Percentiles rank a stretch among this genome's conserved stretches.
These are phyloP conservation scores for Trichonephila clavata DNA, from an alignment of 1,140 invertebrate genomes.

Conservation along the genomic window DNA sequence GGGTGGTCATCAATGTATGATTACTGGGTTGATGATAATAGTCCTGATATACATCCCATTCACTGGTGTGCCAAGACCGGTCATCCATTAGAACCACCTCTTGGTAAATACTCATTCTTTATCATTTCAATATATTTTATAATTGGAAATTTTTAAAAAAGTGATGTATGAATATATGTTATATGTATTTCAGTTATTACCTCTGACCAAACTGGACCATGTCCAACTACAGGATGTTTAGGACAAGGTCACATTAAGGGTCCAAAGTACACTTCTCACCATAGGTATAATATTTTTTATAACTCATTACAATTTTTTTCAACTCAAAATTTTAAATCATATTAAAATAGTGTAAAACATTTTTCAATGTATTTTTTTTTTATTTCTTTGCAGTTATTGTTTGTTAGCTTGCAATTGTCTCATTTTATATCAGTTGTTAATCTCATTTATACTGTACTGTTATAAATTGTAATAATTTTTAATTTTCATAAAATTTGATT, in stretches of 20 bases:
- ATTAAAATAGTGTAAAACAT: no score
- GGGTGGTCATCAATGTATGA: slow-evolving; percentile 93
- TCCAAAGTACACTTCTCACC: slow-evolving; percentile 89
- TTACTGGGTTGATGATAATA: slow-evolving; percentile 95
- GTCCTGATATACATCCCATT: slow-evolving; percentile 93
- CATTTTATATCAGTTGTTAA: no score
- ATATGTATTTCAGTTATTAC: slow-evolving; percentile 35
- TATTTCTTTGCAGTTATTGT: no score
- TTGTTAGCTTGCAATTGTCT: no score
- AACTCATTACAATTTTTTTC: no score
- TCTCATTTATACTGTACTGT: no score
- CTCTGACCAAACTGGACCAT: slow-evolving; percentile 78
- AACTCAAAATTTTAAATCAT: no score
- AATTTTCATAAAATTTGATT: no score
- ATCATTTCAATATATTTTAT: not conserved
- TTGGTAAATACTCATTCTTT: slow-evolving; percentile 7
- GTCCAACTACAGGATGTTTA: slow-evolving; percentile 88
- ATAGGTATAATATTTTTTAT: slow-evolving; percentile 79
- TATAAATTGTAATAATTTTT: no score
- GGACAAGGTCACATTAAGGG: slow-evolving; percentile 92
- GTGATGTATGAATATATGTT: not conserved
- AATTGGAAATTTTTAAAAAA: not conserved
- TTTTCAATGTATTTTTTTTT: no score
- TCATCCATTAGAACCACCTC: slow-evolving; percentile 91
- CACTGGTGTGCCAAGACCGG: slow-evolving; percentile 94